These are phyloP conservation scores for Neotoxoptera formosana DNA, from an alignment of 1,140 invertebrate species.

Conservation along the genomic window DNA sequence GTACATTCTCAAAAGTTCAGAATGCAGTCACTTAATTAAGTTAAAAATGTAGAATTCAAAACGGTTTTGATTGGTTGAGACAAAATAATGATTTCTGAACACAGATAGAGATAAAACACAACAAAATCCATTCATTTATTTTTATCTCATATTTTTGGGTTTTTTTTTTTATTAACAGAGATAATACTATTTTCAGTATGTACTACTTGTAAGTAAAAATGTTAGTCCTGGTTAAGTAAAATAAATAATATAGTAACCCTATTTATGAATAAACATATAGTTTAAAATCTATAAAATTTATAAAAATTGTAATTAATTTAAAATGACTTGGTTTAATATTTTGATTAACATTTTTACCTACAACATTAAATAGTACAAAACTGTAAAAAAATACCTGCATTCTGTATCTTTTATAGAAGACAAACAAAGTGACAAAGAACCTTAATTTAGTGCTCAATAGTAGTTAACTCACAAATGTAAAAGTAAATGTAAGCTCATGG, in stretches of 20 bases:
- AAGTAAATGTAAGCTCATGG: constrained; percentile 77
- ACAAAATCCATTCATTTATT: background rate
- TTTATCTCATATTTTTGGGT: background rate
- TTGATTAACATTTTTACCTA: too few species aligned
- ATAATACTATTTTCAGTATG: too few species aligned
- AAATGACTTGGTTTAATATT: background rate
- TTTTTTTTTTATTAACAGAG: too few species aligned
- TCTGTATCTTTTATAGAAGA: background rate
- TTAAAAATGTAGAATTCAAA: background rate
- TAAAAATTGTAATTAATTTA: background rate
- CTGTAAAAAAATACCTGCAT: background rate
- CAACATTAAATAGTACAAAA: background rate
- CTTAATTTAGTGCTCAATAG: background rate
- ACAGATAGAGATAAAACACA: too few species aligned
- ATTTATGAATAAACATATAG: background rate
- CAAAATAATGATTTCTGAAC: too few species aligned
- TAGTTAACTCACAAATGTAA: constrained; percentile 74
- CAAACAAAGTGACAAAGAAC: background rate
- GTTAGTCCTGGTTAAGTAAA: background rate
- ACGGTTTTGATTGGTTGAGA: background rate
- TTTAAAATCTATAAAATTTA: background rate
- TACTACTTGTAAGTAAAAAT: background rate
- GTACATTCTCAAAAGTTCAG: background rate
- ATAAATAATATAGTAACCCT: background rate
- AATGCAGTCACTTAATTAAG: background rate